phyloP scores from a whole-genome alignment of 2,113 vertebrate genomes.

The Cinclus cinclus region DNA sequence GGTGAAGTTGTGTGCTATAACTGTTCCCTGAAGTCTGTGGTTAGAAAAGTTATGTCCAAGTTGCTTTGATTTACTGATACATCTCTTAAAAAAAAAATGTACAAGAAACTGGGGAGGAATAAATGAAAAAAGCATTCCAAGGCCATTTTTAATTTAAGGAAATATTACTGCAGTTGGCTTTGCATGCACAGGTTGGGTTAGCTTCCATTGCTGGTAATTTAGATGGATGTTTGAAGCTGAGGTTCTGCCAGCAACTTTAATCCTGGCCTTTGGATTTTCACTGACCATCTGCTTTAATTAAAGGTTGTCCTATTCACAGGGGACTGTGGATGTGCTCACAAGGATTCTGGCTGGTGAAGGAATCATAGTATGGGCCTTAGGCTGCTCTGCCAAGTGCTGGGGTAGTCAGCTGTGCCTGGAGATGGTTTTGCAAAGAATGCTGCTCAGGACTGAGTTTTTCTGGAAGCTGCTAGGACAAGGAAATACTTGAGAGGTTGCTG shows the following conservation, averaged over 20 bases:
- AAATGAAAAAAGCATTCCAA: not conserved
- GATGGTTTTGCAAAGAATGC: not conserved
- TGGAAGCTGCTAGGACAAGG: not conserved
- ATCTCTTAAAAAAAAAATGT: not conserved
- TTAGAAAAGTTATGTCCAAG: not conserved
- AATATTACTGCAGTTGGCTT: not conserved
- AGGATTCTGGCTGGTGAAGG: not conserved
- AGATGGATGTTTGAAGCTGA: not conserved
- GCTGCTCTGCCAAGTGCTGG: not conserved
- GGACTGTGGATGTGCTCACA: not conserved
- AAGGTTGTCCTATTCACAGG: not conserved
- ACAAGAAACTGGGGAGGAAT: not conserved
- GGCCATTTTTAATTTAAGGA: not conserved
- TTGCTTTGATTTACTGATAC: not conserved
- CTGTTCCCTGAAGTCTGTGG: not conserved
- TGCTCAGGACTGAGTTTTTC: not conserved
- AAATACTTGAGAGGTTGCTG: not conserved
- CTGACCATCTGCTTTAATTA: not conserved
- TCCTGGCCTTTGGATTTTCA: conserved; percentile 11
- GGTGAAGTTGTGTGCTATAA: rapidly evolving
- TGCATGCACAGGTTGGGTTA: not conserved
- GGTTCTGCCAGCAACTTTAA: not conserved
- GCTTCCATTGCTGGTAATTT: not conserved
- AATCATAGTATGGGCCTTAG: not conserved
- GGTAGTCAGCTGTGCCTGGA: not conserved